A percentile compares a stretch with the other conserved stretches of the same genome.
phyloP scores from a whole-genome alignment of 2,113 vertebrate genomes.

The Cettia cetti region DNA sequence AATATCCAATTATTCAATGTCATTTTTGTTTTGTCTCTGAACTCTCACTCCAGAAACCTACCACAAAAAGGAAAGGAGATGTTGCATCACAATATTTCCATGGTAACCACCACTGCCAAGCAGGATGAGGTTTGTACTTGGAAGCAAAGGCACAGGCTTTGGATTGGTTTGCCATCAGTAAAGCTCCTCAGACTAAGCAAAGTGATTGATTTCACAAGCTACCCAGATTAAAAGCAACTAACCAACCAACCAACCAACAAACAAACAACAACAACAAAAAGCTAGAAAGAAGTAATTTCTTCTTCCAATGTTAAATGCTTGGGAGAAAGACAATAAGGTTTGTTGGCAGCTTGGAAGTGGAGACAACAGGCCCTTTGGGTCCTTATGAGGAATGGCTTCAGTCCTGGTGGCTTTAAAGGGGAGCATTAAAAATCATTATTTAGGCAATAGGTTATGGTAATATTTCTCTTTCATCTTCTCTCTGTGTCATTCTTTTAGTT shows the following conservation, averaged over 20 bases:
- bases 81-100: background rate
- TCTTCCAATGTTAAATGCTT: background rate
- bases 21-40: background rate
- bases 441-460: background rate
- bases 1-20: background rate
- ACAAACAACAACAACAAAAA: background rate
- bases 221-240: background rate
- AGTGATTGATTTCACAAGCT: background rate
- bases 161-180: background rate
- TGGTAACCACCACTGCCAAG: background rate
- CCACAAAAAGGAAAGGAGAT: background rate
- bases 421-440: background rate
- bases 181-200: background rate
- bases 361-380: background rate
- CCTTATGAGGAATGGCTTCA: background rate
- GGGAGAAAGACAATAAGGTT: background rate
- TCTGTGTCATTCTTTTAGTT: background rate
- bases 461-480: constrained; percentile 8
- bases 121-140: background rate
- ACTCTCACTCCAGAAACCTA: background rate
- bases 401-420: background rate
- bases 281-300: background rate
- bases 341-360: background rate
- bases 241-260: background rate
- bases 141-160: background rate